phyloP scores from a whole-genome alignment of 2,113 vertebrate genomes.

The Chaetodon trifascialis region DNA sequence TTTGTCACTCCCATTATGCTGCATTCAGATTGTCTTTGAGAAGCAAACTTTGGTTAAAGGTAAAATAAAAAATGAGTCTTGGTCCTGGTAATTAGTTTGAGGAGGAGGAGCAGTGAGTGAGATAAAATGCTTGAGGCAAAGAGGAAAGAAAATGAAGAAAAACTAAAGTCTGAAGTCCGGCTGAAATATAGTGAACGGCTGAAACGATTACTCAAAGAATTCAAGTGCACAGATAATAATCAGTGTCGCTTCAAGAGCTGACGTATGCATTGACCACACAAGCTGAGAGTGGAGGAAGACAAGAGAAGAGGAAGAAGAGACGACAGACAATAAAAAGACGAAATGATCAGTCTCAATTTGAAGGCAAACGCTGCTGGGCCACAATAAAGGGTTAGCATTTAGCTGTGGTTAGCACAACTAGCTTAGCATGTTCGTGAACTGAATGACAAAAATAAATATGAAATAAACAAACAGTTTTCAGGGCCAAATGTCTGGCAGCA shows the following conservation, averaged over 20 bases:
- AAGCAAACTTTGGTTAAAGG: conserved; percentile 6
- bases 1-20: background rate
- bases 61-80: background rate
- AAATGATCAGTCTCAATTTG: background rate
- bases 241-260: background rate
- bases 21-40: background rate
- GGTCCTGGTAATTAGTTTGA: background rate
- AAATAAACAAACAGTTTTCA: too few relatives aligned
- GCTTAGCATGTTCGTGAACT: background rate
- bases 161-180: background rate
- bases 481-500: too few relatives aligned
- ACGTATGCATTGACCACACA: background rate
- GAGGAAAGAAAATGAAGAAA: background rate
- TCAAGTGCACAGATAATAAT: background rate
- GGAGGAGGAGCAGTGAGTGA: background rate
- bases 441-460: background rate
- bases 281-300: background rate
- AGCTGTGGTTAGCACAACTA: background rate
- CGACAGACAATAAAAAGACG: background rate
- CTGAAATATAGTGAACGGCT: background rate
- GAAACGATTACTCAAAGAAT: background rate
- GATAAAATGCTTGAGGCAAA: background rate
- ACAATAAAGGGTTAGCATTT: background rate
- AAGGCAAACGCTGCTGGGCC: background rate
- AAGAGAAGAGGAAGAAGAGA: background rate